A percentile compares a stretch with the other conserved stretches of the same genome.
Evolutionary conservation across 2,113 vertebrate genomes (phyloP).

Genomic region (Takifugu bimaculatus): DNA sequence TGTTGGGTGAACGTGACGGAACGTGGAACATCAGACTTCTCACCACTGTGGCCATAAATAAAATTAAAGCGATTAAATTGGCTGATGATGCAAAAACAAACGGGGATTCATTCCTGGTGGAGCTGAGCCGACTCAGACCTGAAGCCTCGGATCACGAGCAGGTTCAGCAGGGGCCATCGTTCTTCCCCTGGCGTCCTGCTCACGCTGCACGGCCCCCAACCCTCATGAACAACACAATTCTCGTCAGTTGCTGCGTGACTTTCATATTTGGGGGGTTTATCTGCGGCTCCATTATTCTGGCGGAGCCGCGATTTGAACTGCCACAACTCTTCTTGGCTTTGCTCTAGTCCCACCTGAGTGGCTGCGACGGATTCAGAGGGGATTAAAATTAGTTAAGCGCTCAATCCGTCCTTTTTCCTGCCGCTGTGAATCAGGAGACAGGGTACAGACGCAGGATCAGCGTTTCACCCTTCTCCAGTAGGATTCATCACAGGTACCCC

Average conservation of each 20-base stretch:
- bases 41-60: too few species aligned
- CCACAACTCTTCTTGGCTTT: neutral
- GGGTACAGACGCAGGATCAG: neutral
- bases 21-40: too few species aligned
- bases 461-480: too few species aligned
- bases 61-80: too few species aligned
- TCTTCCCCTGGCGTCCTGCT: constrained; percentile 33
- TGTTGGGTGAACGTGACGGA: too few species aligned
- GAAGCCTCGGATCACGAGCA: constrained; percentile 35
- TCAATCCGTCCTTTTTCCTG: neutral
- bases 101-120: too few species aligned
- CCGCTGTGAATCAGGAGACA: constrained; percentile 10
- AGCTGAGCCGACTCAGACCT: constrained; percentile 39
- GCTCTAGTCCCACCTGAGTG: constrained; percentile 3
- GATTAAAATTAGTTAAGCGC: constrained; percentile 1
- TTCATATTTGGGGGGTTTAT: too few species aligned
- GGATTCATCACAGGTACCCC: too few species aligned
- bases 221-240: neutral
- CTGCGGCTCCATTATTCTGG: too few species aligned
- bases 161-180: constrained; percentile 45
- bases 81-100: too few species aligned
- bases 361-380: constrained; percentile 21
- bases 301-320: neutral
- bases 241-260: neutral
- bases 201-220: constrained; percentile 12